Conservation (phyloP, 2,888 invertebrate species). For the Amiota communis region DNA sequence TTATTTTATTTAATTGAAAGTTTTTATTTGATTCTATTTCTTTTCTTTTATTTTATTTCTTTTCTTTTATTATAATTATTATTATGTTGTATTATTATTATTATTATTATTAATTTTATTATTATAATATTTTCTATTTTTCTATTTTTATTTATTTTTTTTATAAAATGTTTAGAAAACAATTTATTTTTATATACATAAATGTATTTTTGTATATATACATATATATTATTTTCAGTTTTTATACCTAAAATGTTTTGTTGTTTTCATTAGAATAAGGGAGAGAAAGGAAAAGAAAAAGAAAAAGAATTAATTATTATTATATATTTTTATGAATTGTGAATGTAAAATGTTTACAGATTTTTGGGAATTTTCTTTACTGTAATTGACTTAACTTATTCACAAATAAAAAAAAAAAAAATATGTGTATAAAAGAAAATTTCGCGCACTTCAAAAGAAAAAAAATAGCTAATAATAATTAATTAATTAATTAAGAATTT, state of each 20-base stretch:
- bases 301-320: neutral
- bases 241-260: neutral
- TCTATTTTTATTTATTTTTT: neutral
- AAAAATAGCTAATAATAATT: neutral
- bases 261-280: too few species aligned
- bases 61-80: neutral
- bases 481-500: constrained; percentile 16
- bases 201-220: neutral
- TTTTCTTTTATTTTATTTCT: neutral
- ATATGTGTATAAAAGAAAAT: constrained; percentile 29
- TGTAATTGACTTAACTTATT: constrained; percentile 32
- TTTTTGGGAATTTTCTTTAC: too few species aligned
- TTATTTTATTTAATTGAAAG: neutral
- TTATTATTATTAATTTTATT: too few species aligned
- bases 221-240: neutral
- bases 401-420: constrained; percentile 46
- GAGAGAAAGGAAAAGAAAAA: neutral
- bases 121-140: neutral
- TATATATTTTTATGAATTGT: neutral
- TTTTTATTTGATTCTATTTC: neutral
- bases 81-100: neutral
- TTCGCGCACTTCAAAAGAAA: neutral
- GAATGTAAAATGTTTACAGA: neutral
- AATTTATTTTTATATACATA: neutral
- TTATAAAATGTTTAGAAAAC: constrained; percentile 18